Evolutionary conservation across 2,888 invertebrate species (phyloP), one percentile per base, ranked within the genome.

Genomic region (Neuroscelio doddi): DNA sequence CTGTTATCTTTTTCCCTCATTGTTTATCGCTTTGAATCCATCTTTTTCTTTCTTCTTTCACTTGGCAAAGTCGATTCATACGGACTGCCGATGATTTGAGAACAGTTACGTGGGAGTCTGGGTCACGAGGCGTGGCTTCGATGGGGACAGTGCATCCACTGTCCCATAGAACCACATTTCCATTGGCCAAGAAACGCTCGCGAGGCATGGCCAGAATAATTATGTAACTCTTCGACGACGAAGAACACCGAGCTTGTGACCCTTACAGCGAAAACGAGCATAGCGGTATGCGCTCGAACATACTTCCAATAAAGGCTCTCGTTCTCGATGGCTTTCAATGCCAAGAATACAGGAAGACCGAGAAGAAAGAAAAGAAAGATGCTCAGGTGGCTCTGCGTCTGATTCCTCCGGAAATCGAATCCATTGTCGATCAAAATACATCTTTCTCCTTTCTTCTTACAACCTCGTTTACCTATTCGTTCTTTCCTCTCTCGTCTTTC

Each of bases 61-160:
- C 45, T 46, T 36, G 8, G 34, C 52, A 27, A 30, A 58, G 55
- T 61, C 73, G 73, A 77, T 75, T 78, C 74, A 76, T 73, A 71
- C 73, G 71, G 75, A 75, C 71, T 74, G 69, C 76, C 75, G 79
- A 75, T 78, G 78, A 80, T 81, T 81, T 79, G 80, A 81, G 78
- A 83, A 83, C 83, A 83, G 83, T 83, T 83, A 83, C 77, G 79
- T 81, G 80, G 80, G 82, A 83, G 83, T 83, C 82, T 84, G 82
- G 83, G 83, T 83, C 83, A 84, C 81, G 78, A 82, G 83, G 83
- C 83, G 83, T 82, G 81, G 83, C 82, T 79, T 80, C 80, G 81
- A 82, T 82, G 79, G 39, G 80, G 79, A 81, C 79, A 80, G 76
- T 73, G 47, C 73, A 73, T 74, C 70, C 61, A 74, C 69, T 78